These are phyloP conservation scores for Phyto melanocephala DNA, from an alignment of 2,888 invertebrate genomes.

Conservation along the genomic window DNA sequence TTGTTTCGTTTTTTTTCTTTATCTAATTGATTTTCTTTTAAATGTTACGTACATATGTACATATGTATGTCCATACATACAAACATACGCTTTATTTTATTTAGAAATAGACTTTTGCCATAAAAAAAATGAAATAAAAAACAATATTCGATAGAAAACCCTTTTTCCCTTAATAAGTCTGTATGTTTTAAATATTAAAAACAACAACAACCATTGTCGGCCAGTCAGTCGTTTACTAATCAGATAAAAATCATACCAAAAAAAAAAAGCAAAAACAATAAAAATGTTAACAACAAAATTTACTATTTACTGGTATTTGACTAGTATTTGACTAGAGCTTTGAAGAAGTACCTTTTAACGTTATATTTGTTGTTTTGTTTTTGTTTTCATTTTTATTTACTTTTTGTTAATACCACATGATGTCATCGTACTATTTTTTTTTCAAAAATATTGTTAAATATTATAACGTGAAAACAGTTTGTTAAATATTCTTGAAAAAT, in stretches of 20 bases:
- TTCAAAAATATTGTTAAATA: not conserved
- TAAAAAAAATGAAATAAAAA: not conserved
- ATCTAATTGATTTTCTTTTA: slow-evolving; percentile 22
- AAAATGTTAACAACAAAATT: not conserved
- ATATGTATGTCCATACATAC: not conserved
- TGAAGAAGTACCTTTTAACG: slow-evolving; percentile 35
- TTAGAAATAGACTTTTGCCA: slow-evolving; percentile 2
- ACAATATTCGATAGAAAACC: slow-evolving; percentile 1
- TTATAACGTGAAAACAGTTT: slow-evolving; percentile 2
- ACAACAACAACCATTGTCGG: not conserved
- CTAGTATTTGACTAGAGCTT: not conserved
- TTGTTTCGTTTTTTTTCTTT: slow-evolving; percentile 1
- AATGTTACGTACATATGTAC: not conserved
- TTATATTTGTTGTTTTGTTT: not conserved
- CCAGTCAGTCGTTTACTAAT: not conserved
- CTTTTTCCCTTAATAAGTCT: not conserved
- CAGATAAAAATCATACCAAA: not conserved
- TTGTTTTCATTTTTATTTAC: not conserved
- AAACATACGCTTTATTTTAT: not conserved
- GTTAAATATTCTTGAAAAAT: slow-evolving; percentile 7
- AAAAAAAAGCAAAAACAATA: not conserved
- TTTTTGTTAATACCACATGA: slow-evolving; percentile 37
- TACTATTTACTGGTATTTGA: not conserved
- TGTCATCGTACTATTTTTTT: slow-evolving; percentile 45
- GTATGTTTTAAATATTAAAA: no score